Percentiles rank a stretch among this genome's conserved stretches.
Conservation (phyloP, 2,797 vertebrate species). For the Platyrinchus mystaceus region DNA sequence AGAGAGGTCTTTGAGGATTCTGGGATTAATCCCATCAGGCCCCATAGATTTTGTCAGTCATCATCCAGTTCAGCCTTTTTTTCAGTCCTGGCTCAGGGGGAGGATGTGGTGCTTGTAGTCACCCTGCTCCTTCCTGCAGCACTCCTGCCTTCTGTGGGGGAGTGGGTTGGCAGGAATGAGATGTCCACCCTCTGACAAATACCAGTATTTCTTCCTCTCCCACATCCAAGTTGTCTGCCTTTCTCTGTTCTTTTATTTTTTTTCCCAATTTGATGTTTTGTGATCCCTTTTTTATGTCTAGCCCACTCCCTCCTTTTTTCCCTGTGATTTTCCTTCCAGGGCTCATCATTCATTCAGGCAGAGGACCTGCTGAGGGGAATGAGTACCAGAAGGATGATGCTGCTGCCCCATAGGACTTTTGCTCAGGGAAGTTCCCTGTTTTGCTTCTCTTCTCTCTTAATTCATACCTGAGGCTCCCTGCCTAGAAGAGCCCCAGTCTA, state of each 20-base stretch:
- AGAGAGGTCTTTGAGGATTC: neutral
- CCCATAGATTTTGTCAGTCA: neutral
- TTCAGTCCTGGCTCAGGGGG: neutral
- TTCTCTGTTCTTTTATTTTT: neutral
- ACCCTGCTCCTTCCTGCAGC: neutral
- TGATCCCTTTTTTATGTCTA: neutral
- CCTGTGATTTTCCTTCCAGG: neutral
- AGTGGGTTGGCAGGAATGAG: neutral
- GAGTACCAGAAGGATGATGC: neutral
- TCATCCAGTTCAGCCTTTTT: neutral
- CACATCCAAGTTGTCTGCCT: neutral
- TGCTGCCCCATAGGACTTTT: neutral
- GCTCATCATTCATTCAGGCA: neutral
- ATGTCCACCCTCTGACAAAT: rapidly evolving
- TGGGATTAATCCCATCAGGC: neutral
- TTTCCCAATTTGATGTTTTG: neutral
- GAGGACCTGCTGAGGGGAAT: neutral
- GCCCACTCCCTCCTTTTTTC: neutral
- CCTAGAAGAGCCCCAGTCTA: neutral
- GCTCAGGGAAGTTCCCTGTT: neutral
- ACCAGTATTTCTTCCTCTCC: neutral
- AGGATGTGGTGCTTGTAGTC: rapidly evolving
- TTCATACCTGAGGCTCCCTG: neutral
- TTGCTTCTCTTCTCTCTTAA: neutral
- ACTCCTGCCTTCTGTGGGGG: rapidly evolving